Evolutionary conservation across 2,113 vertebrate genomes (phyloP), one percentile per base, ranked within the genome.

Genomic region (Sylvilagus bachmani): DNA sequence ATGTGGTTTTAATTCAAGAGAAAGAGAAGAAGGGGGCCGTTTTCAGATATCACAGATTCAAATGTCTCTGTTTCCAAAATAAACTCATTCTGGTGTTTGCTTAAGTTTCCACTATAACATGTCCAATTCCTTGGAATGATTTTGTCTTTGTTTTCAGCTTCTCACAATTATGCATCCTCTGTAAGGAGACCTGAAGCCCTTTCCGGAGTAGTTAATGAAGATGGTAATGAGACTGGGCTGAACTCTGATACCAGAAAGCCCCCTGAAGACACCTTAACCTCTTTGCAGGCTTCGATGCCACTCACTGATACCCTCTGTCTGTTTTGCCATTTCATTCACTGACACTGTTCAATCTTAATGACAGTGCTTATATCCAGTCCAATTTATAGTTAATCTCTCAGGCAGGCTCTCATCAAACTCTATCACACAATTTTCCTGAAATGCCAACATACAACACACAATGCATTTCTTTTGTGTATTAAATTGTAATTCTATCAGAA

Each of bases 401-500:
- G 92, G 31, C 51, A 22, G 82, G 17, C 16, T 82, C 9, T 92
- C 92, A 92, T 95, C 88, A 96, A 92, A 87, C 58, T 84, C 51
- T 49, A 77, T 93, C 92, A 62, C 64, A 83, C 29, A 53, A 31
- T 95, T 92, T 58, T 96, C 64, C 90, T 91, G 85, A 86, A 90
- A 95, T 86, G 89, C 29, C 88, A 92, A 38, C 82, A 62, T 62
- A 33, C n/a, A 93, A 85, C 31, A 74, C 31, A 74, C 4, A 49
- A 70, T 70, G 33, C 31, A 70, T 95, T 97, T 89, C 36, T 90
- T 90, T 97, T 71, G 91, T 74, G 14, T 49, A 86, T 78, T 81
- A n/a, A 91, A 92, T 96, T 94, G 91, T 29, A 92, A 94, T 90
- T 86, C 62, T 82, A 75, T 95, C 86, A 93, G 82, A 95, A 95